Base-by-base conservation (phyloP, 2,797 vertebrate species). In the Catharus ustulatus region DNA sequence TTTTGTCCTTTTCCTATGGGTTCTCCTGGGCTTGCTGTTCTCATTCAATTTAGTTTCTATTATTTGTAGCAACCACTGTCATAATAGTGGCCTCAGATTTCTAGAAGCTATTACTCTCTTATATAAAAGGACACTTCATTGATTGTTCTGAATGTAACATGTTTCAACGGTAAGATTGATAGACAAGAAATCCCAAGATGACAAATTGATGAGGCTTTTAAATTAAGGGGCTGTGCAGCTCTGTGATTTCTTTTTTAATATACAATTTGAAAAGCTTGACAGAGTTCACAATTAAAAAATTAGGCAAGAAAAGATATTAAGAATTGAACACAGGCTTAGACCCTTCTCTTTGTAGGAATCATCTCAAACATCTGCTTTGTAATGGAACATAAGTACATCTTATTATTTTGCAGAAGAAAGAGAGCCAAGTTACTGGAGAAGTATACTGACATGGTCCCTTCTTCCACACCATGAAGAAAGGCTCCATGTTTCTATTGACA, bases 101-200 rank as follows among this genome's bases (percentile, higher is more conserved):
- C 92, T 90, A 74, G 76, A 95, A 88, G 63, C 86, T 86, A 90
- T 95, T 86, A 90, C 79, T 95, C 57, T 77, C 13, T 67, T 84
- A 61, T 30, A 87, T 38, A 84, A 85, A 79, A 91, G 81, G 86
- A 76, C 62, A 78, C 22, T 81, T 95, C 76, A 95, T 96, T 97
- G 96, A 95, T 94, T 94, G 62, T 69, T 95, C 85, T 94, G 89
- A 84, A 84, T 30, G 51, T 58, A 83, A 82, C 66, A 66, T 93
- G 51, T 87, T 95, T 93, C 76, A 88, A 58, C 13, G 29, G 59
- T 54, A 90, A 90, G 76, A 94, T 11, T 94, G 90, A 95, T 91
- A 64, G 74, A 67, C 48, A 11, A 62, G 64, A 91, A 94, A 87
- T 93, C 86, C 82, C 77, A 87, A 59, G 74, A 81, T 3, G 46